These are phyloP conservation scores for Colaptes auratus DNA, from an alignment of 2,113 vertebrate genomes.

Conservation along the genomic window DNA sequence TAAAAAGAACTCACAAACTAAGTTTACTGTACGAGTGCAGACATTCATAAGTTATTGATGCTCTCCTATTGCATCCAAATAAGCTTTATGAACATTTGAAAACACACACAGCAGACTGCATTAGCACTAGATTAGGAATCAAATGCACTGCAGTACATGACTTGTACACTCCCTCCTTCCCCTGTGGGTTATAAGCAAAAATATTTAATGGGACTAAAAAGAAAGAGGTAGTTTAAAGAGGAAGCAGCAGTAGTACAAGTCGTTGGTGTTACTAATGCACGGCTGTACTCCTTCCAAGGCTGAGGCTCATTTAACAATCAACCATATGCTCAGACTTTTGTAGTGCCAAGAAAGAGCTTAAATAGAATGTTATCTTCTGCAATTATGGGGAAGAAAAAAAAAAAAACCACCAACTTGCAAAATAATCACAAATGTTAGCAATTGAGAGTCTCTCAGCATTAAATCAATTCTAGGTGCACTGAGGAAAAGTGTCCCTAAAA, in stretches of 20 bases:
- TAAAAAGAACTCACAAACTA: constrained; percentile 10
- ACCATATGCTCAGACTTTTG: constrained; percentile 36
- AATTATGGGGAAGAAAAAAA: neutral
- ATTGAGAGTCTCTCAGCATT: neutral
- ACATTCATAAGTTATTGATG: neutral
- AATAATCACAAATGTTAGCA: neutral
- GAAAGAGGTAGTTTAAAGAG: neutral
- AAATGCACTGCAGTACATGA: neutral
- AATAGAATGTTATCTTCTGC: constrained; percentile 13
- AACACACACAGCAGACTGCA: neutral
- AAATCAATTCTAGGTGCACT: neutral
- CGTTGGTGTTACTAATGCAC: neutral
- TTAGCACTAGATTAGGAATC: neutral
- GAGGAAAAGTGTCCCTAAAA: neutral
- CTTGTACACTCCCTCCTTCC: neutral
- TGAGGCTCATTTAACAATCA: constrained; percentile 60
- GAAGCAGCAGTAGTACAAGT: neutral
- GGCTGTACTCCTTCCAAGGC: constrained; percentile 30
- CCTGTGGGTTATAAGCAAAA: neutral
- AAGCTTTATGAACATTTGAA: neutral
- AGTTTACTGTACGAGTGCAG: neutral
- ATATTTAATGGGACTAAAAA: neutral
- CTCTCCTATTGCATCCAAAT: neutral
- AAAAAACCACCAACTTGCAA: neutral
- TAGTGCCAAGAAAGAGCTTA: constrained; percentile 29